phyloP scores from a whole-genome alignment of 2,888 invertebrate species.

The Megastigmus dorsalis region DNA sequence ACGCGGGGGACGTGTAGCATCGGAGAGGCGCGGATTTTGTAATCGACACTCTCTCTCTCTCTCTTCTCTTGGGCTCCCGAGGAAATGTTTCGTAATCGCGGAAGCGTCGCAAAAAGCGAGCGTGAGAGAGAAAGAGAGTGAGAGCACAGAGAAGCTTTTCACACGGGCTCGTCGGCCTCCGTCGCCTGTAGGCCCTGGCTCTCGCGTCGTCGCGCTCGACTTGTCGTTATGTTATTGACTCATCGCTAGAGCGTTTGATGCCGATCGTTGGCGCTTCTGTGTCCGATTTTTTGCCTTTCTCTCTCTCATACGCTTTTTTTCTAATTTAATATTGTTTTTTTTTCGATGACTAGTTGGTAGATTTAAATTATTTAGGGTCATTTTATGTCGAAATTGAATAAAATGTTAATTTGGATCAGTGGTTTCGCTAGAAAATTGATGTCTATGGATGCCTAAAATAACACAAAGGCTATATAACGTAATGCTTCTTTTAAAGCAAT shows the following conservation, averaged over 20 bases:
- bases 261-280: no score
- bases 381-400: no score
- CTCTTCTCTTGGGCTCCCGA: background rate
- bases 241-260: background rate
- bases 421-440: no score
- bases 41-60: background rate
- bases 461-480: no score
- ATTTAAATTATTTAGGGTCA: no score
- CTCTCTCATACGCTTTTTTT: background rate
- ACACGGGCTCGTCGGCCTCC: background rate
- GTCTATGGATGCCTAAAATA: no score
- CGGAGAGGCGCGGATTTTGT: no score
- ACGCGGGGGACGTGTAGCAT: no score
- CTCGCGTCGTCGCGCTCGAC: conserved; percentile 6
- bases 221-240: conserved; percentile 26
- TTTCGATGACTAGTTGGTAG: no score
- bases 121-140: background rate
- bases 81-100: conserved; percentile 37
- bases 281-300: background rate
- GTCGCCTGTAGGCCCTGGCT: no score
- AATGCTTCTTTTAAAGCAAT: no score
- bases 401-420: no score
- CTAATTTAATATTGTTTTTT: background rate
- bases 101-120: conserved; percentile 20
- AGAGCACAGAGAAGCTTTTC: conserved; percentile 26